Percentiles rank a stretch among this genome's conserved stretches.
These are phyloP conservation scores for Ramphastos sulfuratus DNA, from an alignment of 2,113 vertebrate genomes.

Conservation along the genomic window DNA sequence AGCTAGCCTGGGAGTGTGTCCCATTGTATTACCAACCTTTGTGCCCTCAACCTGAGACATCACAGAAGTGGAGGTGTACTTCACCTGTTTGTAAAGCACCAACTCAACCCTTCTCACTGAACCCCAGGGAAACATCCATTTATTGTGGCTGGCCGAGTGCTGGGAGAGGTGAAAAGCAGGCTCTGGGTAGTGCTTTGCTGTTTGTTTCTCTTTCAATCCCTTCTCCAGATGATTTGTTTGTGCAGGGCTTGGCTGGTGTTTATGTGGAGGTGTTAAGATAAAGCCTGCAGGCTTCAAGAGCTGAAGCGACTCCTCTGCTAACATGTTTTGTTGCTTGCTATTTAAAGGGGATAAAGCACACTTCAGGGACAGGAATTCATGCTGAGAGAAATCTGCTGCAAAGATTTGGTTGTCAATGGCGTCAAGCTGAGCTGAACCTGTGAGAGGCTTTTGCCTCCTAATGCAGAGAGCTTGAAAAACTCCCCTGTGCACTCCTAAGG, in stretches of 20 bases:
- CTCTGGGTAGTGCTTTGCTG: conserved; percentile 1
- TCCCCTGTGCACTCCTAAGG: not conserved
- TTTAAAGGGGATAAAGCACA: conserved; percentile 20
- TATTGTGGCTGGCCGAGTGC: not conserved
- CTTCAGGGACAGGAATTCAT: conserved; percentile 49
- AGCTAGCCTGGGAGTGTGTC: not conserved
- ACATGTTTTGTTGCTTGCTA: conserved; percentile 4
- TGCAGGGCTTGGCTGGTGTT: conserved; percentile 19
- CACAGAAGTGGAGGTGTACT: not conserved
- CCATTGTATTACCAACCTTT: not conserved
- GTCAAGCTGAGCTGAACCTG: not conserved
- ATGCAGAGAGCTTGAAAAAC: not conserved
- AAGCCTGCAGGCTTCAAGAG: not conserved
- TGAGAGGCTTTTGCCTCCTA: conserved; percentile 40
- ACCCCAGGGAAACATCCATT: not conserved
- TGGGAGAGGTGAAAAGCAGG: not conserved
- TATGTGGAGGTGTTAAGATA: conserved; percentile 1
- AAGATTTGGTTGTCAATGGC: not conserved
- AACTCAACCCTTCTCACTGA: conserved; percentile 8
- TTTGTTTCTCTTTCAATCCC: not conserved
- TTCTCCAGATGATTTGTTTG: conserved; percentile 37
- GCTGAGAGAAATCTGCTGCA: conserved; percentile 30
- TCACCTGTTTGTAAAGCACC: not conserved
- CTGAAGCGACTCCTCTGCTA: conserved; percentile 21
- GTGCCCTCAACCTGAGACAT: not conserved